Percentiles rank a stretch among this genome's conserved stretches.
These are phyloP conservation scores for Cataglyphis hispanica DNA, from an alignment of 1,140 invertebrate genomes.

Conservation along the genomic window DNA sequence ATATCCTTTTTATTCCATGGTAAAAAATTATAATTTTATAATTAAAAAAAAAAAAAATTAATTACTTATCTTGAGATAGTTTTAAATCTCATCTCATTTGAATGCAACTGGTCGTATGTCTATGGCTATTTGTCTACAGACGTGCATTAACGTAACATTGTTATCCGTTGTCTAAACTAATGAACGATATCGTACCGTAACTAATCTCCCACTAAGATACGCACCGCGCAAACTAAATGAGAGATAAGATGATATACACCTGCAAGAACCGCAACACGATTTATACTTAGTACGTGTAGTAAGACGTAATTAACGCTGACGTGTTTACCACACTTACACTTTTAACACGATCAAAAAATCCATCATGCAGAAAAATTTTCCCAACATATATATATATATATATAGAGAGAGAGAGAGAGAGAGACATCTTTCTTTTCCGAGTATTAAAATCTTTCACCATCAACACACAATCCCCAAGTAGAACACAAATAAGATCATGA, in stretches of 20 bases:
- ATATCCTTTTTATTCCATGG: background rate
- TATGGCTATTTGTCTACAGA: background rate
- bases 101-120: background rate
- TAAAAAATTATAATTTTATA: background rate
- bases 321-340: background rate
- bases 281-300: too few relatives aligned
- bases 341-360: background rate
- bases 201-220: slow-evolving; percentile 36
- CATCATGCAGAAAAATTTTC: background rate
- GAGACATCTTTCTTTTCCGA: background rate
- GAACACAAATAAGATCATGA: too few relatives aligned
- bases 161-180: slow-evolving; percentile 41
- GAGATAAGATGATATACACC: slow-evolving; percentile 1
- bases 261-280: background rate
- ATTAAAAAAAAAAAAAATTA: background rate
- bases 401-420: too few relatives aligned
- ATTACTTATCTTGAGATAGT: background rate
- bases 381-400: too few relatives aligned
- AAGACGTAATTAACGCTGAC: slow-evolving; percentile 35
- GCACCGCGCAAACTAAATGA: background rate
- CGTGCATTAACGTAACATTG: slow-evolving; percentile 8
- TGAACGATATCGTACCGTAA: slow-evolving; percentile 41
- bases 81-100: background rate
- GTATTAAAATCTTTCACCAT: background rate
- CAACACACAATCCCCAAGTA: too few relatives aligned